Evolutionary conservation across 2,888 invertebrate species (phyloP).

Genomic region (Gymnocheta viridis): DNA sequence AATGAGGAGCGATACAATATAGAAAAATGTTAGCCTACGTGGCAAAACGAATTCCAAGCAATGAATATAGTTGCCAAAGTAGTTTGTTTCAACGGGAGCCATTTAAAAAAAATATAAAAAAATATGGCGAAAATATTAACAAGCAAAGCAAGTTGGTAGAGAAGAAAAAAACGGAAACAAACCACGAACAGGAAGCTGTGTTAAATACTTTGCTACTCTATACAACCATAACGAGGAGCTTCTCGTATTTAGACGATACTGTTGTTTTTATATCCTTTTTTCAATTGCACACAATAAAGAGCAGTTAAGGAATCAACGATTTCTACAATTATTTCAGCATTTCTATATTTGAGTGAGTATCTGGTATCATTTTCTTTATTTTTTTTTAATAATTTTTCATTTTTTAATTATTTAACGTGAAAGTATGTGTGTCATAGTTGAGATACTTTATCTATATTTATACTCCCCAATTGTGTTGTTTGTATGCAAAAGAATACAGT

Average conservation of each 20-base stretch:
- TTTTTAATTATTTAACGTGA: neutral
- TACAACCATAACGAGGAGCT: slow-evolving; percentile 54
- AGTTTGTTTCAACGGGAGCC: slow-evolving; percentile 4
- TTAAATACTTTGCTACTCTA: slow-evolving; percentile 69
- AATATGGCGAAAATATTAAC: slow-evolving; percentile 10
- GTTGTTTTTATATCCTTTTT: slow-evolving; percentile 7
- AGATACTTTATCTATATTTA: neutral
- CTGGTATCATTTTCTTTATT: neutral
- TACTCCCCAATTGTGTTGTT: slow-evolving; percentile 1
- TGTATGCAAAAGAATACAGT: neutral
- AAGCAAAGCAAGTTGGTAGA: slow-evolving; percentile 1
- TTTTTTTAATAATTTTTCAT: neutral
- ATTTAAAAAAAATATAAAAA: neutral
- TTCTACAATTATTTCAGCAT: slow-evolving; percentile 36
- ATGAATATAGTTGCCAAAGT: neutral
- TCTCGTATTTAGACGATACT: slow-evolving; percentile 39
- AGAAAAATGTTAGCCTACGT: neutral
- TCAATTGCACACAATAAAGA: slow-evolving; percentile 28
- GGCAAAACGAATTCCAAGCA: neutral
- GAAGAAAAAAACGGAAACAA: slow-evolving; percentile 51
- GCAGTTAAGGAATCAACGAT: slow-evolving; percentile 18
- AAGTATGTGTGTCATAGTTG: slow-evolving; percentile 26
- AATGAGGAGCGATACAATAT: neutral
- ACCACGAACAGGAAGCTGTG: slow-evolving; percentile 69
- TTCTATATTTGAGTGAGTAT: slow-evolving; percentile 7